Evolutionary conservation across 2,888 invertebrate species (phyloP).

Genomic region (Meta bourneti): DNA sequence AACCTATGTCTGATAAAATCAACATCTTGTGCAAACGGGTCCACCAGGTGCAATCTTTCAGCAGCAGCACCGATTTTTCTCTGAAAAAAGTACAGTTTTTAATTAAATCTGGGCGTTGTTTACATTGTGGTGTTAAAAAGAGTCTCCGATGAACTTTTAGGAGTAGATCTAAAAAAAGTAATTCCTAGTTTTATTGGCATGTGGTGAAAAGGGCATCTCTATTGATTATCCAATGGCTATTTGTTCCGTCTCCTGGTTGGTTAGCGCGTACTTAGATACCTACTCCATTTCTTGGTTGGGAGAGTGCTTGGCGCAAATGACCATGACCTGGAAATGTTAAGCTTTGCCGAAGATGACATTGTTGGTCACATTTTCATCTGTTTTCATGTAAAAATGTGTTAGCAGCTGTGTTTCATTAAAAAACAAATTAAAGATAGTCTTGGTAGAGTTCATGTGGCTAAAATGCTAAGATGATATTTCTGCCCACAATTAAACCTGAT

Average conservation of each 20-base stretch:
- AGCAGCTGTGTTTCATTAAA: no score
- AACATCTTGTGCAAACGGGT: conserved; percentile 10
- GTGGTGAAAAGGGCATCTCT: neutral
- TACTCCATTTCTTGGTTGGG: conserved; percentile 17
- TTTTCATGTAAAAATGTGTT: no score
- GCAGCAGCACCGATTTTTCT: conserved; percentile 9
- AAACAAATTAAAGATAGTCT: no score
- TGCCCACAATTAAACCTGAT: no score
- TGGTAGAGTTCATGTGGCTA: no score
- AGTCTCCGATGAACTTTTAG: conserved; percentile 8
- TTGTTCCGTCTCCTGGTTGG: conserved; percentile 40
- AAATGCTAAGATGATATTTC: no score
- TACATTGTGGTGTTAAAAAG: conserved; percentile 18
- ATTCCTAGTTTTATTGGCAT: conserved; percentile 1
- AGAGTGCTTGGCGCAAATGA: conserved; percentile 23
- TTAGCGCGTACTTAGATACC: conserved; percentile 42
- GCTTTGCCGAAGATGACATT: neutral
- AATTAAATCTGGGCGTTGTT: conserved; percentile 53
- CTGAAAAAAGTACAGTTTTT: conserved; percentile 30
- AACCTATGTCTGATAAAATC: conserved; percentile 19
- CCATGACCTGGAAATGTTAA: neutral
- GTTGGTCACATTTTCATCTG: neutral
- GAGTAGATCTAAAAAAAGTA: conserved; percentile 14
- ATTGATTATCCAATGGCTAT: conserved; percentile 50
- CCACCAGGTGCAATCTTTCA: conserved; percentile 12